phyloP scores from a whole-genome alignment of 2,797 vertebrate species.

The Heliangelus exortis region DNA sequence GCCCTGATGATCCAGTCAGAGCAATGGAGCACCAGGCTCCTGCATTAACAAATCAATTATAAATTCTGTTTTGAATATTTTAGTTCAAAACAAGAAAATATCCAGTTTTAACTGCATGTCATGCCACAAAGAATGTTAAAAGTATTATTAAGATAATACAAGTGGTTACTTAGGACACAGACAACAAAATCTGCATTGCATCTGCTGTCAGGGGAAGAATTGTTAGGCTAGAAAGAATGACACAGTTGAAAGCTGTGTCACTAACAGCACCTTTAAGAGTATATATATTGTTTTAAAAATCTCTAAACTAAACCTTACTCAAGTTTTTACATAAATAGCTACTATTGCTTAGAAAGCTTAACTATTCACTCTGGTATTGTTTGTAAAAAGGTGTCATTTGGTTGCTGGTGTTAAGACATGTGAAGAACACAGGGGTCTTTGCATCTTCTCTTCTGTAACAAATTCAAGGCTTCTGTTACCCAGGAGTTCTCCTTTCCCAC shows the following conservation, averaged over 20 bases:
- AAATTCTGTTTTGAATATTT: not conserved
- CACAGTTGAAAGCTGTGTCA: not conserved
- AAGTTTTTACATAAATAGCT: not conserved
- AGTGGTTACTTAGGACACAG: not conserved
- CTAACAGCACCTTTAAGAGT: not conserved
- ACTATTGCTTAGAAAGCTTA: not conserved
- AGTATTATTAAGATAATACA: not conserved
- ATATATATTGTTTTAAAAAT: not conserved
- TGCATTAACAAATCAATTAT: slow-evolving; percentile 3
- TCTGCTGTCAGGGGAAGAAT: not conserved
- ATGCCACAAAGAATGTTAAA: slow-evolving; percentile 9
- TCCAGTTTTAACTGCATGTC: not conserved
- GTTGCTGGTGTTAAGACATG: not conserved
- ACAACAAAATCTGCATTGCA: not conserved
- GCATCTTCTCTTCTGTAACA: not conserved
- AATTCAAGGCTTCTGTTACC: not conserved
- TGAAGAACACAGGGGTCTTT: not conserved
- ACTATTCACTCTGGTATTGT: not conserved
- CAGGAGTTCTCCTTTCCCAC: not conserved
- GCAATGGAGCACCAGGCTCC: not conserved
- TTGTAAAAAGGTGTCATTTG: not conserved
- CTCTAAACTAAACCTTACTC: not conserved
- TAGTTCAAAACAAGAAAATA: slow-evolving; percentile 25
- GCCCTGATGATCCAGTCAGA: not conserved
- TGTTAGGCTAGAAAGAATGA: not conserved